Conservation (phyloP, 2,797 vertebrate species). For the Brachyrhaphis roseni region DNA sequence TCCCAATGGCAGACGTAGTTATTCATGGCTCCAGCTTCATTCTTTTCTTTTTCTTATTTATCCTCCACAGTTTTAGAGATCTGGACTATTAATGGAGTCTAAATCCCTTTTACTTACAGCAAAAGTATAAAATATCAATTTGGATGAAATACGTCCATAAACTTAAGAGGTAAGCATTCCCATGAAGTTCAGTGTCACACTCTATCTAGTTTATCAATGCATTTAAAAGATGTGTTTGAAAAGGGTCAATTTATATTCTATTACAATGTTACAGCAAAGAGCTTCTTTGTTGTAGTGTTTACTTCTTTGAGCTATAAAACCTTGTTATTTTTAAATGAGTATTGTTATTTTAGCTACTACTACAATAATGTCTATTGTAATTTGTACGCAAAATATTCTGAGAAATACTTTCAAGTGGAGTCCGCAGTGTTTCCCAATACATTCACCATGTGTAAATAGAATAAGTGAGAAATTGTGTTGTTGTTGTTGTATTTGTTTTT, state of each 20-base stretch:
- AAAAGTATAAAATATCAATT: constrained; percentile 44
- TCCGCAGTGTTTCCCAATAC: constrained; percentile 6
- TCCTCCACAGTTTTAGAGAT: constrained; percentile 51
- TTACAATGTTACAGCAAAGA: constrained; percentile 15
- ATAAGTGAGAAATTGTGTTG: constrained; percentile 3
- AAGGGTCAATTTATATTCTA: constrained; percentile 27
- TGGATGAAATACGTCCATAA: constrained; percentile 19
- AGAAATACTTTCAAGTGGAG: constrained; percentile 10
- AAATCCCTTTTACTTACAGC: constrained; percentile 26
- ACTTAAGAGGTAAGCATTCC: constrained; percentile 4
- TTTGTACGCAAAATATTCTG: background rate
- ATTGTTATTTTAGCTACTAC: background rate
- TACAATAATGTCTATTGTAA: background rate
- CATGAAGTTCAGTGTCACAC: background rate
- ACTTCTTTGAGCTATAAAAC: constrained; percentile 35
- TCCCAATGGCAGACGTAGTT: constrained; percentile 36
- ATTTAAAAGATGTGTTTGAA: constrained; percentile 10
- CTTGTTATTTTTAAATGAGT: background rate
- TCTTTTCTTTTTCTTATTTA: constrained; percentile 28
- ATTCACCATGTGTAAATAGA: constrained; percentile 15
- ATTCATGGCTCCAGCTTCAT: constrained; percentile 35
- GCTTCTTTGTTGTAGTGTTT: constrained; percentile 20
- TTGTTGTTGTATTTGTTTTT: too few species aligned
- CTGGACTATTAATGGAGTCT: constrained; percentile 62
- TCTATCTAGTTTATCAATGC: background rate